Conservation (phyloP, 2,113 vertebrate species). For the Accipiter virgatus region DNA sequence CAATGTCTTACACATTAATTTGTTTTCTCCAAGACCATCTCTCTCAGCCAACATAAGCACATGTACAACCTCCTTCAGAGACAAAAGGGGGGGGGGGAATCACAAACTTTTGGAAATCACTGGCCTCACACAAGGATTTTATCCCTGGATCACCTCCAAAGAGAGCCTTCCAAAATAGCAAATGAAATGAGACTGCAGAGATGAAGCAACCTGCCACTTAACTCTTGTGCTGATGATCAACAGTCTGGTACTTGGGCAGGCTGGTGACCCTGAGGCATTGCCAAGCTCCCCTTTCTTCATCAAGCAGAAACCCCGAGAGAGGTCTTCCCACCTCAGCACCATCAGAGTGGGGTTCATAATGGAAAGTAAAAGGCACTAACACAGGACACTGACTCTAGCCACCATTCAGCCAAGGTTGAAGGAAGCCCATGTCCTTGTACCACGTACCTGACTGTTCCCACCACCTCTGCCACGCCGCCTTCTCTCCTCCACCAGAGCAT, state of each 20-base stretch:
- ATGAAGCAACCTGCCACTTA: not conserved
- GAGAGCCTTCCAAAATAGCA: not conserved
- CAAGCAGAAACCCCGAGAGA: not conserved
- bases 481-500: slow-evolving; percentile 3
- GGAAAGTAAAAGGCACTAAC: not conserved
- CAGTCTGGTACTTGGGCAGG: not conserved
- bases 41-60: slow-evolving; percentile 17
- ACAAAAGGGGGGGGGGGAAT: not conserved
- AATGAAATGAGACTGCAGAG: not conserved
- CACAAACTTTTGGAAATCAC: not conserved
- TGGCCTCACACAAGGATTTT: slow-evolving; percentile 4
- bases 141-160: slow-evolving; percentile 3
- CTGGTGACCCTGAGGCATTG: not conserved
- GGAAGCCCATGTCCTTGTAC: not conserved
- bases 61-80: not conserved
- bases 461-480: not conserved
- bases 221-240: not conserved
- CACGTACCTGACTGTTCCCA: not conserved
- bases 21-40: slow-evolving; percentile 10
- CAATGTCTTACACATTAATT: not conserved
- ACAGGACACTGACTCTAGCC: not conserved
- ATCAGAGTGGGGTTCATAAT: accelerated
- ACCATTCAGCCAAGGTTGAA: accelerated
- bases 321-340: not conserved
- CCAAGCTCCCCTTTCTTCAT: not conserved